Percentiles rank a stretch among this genome's conserved stretches.
Evolutionary conservation across 1,140 invertebrate species (phyloP).

Genomic region (Scaptomyza montana): DNA sequence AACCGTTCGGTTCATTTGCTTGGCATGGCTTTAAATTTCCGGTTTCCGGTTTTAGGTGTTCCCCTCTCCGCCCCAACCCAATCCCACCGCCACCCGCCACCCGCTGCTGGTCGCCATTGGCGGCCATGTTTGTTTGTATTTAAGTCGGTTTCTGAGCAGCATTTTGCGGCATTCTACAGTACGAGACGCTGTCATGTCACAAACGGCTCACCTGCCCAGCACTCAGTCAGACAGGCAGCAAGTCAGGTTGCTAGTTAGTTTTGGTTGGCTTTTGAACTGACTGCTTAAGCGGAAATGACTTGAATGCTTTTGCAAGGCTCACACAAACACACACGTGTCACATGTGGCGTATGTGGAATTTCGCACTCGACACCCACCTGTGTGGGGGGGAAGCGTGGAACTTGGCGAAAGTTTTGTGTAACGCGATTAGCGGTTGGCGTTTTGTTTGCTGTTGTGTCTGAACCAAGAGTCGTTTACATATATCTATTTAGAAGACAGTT

Average conservation of each 20-base stretch:
- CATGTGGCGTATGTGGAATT: constrained; percentile 75
- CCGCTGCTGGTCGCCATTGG: constrained; percentile 32
- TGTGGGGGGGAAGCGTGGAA: background rate
- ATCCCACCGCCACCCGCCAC: background rate
- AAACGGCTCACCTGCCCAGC: constrained; percentile 29
- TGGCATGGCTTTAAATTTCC: constrained; percentile 76
- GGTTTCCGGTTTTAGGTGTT: constrained; percentile 69
- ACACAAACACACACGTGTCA: constrained; percentile 40
- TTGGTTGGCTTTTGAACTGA: constrained; percentile 51
- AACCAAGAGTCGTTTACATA: constrained; percentile 42
- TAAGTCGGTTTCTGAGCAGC: constrained; percentile 75
- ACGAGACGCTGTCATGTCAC: constrained; percentile 72
- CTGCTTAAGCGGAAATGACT: constrained; percentile 82
- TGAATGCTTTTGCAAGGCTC: constrained; percentile 61
- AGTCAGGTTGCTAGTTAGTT: constrained; percentile 7
- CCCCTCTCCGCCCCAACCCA: background rate
- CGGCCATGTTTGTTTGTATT: constrained; percentile 80
- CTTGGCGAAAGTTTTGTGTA: constrained; percentile 69
- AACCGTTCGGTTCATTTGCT: constrained; percentile 66
- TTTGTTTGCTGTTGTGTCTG: constrained; percentile 71
- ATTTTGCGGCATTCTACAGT: constrained; percentile 76
- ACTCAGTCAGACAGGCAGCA: background rate
- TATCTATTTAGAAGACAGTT: constrained; percentile 24
- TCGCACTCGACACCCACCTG: constrained; percentile 69
- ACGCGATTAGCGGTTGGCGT: constrained; percentile 78